Conservation (phyloP, 2,888 invertebrate species). For the Anoplius nigerrimus region DNA sequence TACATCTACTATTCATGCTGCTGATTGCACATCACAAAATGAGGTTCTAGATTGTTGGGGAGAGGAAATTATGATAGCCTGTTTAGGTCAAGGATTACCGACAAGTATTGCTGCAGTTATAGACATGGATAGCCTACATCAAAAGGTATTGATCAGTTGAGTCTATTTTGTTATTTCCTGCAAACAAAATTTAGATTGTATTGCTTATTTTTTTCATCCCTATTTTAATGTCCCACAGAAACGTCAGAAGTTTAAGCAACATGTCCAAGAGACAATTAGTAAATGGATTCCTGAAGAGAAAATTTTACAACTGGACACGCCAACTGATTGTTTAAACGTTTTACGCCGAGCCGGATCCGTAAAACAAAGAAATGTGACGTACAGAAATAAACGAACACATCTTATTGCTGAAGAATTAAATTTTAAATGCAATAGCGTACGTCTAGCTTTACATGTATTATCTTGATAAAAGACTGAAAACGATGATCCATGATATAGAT, state of each 20-base stretch:
- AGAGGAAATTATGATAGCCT: slow-evolving; percentile 84
- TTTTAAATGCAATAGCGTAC: slow-evolving; percentile 78
- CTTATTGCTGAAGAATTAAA: slow-evolving; percentile 88
- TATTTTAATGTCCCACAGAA: slow-evolving; percentile 73
- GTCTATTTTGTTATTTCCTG: background rate
- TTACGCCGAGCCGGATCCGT: slow-evolving; percentile 87
- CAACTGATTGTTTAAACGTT: slow-evolving; percentile 84
- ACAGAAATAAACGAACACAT: slow-evolving; percentile 89
- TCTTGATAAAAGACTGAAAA: background rate
- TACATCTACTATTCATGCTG: slow-evolving; percentile 79
- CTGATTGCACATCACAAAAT: slow-evolving; percentile 76
- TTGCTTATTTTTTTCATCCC: background rate
- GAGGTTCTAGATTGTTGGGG: slow-evolving; percentile 88
- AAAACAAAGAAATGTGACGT: slow-evolving; percentile 84
- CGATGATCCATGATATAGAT: background rate
- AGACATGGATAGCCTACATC: slow-evolving; percentile 84
- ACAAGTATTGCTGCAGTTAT: slow-evolving; percentile 85
- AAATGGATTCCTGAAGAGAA: slow-evolving; percentile 91
- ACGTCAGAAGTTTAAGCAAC: slow-evolving; percentile 81
- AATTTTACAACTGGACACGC: slow-evolving; percentile 85
- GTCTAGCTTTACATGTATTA: slow-evolving; percentile 17
- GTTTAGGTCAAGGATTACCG: slow-evolving; percentile 90
- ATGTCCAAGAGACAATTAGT: slow-evolving; percentile 80
- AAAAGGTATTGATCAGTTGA: slow-evolving; percentile 77
- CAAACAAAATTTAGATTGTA: background rate